phyloP scores from a whole-genome alignment of 2,888 invertebrate genomes.

The Aleiodes testaceus region DNA sequence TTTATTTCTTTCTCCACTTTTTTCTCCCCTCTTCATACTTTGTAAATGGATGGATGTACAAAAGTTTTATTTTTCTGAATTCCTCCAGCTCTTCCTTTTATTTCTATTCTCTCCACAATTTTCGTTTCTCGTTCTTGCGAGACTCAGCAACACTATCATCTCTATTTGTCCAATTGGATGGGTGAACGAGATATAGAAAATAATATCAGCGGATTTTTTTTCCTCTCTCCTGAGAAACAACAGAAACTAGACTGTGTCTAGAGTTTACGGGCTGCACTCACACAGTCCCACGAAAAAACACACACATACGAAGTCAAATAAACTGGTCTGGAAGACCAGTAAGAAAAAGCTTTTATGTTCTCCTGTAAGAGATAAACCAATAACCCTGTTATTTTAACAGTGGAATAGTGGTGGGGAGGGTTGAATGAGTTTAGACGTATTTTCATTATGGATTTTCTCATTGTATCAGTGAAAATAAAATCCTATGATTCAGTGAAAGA shows the following conservation, averaged over 20 bases:
- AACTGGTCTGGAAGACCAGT: constrained; percentile 23
- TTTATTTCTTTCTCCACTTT: constrained; percentile 5
- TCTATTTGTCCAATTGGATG: constrained; percentile 28
- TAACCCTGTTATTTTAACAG: constrained; percentile 61
- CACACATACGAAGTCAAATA: constrained; percentile 26
- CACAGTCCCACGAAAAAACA: background rate
- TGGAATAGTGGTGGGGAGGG: constrained; percentile 27
- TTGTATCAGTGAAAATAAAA: constrained; percentile 16
- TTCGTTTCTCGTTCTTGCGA: background rate
- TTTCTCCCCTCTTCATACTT: background rate
- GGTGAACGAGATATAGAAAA: constrained; percentile 59
- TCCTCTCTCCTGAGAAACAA: background rate
- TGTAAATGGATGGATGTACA: constrained; percentile 24
- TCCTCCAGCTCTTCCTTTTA: background rate
- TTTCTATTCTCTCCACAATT: background rate
- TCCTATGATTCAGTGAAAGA: constrained; percentile 13
- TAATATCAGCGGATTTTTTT: constrained; percentile 56
- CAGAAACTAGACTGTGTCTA: constrained; percentile 48
- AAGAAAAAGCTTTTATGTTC: constrained; percentile 35
- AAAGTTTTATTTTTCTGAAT: constrained; percentile 13
- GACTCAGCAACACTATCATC: constrained; percentile 32
- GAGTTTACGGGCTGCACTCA: background rate
- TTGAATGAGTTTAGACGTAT: constrained; percentile 39
- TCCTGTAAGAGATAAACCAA: constrained; percentile 62
- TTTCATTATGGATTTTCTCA: constrained; percentile 51